A percentile compares a stretch with the other conserved stretches of the same genome.
These are phyloP conservation scores for Pangasianodon gigas DNA, from an alignment of 2,113 vertebrate species.

Conservation along the genomic window DNA sequence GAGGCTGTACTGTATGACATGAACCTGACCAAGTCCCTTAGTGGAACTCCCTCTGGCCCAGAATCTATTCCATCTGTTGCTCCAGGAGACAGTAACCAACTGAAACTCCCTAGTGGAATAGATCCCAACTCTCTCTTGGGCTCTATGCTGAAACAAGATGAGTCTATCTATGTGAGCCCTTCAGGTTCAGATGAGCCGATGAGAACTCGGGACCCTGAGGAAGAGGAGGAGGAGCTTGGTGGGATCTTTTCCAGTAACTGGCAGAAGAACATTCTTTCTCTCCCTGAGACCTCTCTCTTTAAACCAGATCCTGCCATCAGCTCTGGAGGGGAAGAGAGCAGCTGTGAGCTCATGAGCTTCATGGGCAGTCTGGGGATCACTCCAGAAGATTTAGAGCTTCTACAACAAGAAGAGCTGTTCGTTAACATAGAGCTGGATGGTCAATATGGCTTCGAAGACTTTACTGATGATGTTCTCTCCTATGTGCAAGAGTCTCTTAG, in stretches of 20 bases:
- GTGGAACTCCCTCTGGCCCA: constrained; percentile 62
- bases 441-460: constrained; percentile 66
- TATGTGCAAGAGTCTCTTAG: constrained; percentile 80
- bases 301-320: constrained; percentile 66
- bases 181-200: constrained; percentile 63
- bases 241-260: constrained; percentile 58
- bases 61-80: constrained; percentile 19
- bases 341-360: constrained; percentile 76
- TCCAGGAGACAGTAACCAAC: constrained; percentile 59
- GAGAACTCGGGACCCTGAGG: constrained; percentile 55
- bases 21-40: constrained; percentile 60
- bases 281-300: constrained; percentile 62
- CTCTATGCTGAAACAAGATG: constrained; percentile 77
- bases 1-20: constrained; percentile 81
- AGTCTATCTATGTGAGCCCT: constrained; percentile 75
- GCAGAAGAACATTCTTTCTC: constrained; percentile 62
- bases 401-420: constrained; percentile 79
- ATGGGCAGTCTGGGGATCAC: constrained; percentile 80
- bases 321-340: constrained; percentile 68
- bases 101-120: constrained; percentile 56
- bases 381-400: constrained; percentile 76
- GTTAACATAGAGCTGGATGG: constrained; percentile 71
- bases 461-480: constrained; percentile 80
- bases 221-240: constrained; percentile 59
- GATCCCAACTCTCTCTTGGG: constrained; percentile 76